phyloP scores from a whole-genome alignment of 2,888 invertebrate genomes.

The Lasius fuliginosus region DNA sequence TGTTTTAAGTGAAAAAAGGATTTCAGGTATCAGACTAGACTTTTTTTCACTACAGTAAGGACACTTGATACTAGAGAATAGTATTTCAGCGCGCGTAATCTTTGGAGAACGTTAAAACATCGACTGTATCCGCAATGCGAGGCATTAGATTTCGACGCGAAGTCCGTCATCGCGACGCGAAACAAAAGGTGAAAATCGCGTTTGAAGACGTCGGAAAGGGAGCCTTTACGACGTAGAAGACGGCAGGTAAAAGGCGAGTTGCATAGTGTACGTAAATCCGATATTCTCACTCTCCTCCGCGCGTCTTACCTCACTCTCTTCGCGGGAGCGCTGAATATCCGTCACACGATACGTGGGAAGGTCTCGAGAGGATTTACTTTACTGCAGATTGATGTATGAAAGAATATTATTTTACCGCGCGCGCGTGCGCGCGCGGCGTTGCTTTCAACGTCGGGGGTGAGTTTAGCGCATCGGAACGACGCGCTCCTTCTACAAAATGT shows the following conservation, averaged over 20 bases:
- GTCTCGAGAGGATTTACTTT: conserved; percentile 75
- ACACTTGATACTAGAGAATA: neutral
- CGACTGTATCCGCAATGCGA: neutral
- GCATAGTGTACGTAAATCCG: conserved; percentile 77
- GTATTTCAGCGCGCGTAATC: conserved; percentile 18
- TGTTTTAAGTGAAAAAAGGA: neutral
- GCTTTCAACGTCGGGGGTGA: conserved; percentile 30
- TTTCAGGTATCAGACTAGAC: neutral
- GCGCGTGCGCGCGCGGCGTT: conserved; percentile 4
- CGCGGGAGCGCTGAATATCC: conserved; percentile 69
- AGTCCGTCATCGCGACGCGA: conserved; percentile 43
- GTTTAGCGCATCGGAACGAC: conserved; percentile 31
- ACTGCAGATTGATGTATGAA: conserved; percentile 70
- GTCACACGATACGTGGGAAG: conserved; percentile 71
- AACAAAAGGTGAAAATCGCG: conserved; percentile 69
- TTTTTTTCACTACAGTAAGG: neutral
- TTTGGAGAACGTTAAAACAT: neutral
- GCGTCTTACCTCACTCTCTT: conserved; percentile 68
- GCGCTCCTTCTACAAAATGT: neutral
- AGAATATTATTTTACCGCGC: conserved; percentile 67
- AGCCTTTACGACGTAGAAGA: conserved; percentile 57
- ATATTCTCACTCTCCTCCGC: conserved; percentile 76
- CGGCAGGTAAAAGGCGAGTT: conserved; percentile 58
- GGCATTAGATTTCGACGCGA: conserved; percentile 1
- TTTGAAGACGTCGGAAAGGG: conserved; percentile 69